phyloP scores from a whole-genome alignment of 30 jellyfish, hydroid and myxozoan genomes.

The Hydra vulgaris region DNA sequence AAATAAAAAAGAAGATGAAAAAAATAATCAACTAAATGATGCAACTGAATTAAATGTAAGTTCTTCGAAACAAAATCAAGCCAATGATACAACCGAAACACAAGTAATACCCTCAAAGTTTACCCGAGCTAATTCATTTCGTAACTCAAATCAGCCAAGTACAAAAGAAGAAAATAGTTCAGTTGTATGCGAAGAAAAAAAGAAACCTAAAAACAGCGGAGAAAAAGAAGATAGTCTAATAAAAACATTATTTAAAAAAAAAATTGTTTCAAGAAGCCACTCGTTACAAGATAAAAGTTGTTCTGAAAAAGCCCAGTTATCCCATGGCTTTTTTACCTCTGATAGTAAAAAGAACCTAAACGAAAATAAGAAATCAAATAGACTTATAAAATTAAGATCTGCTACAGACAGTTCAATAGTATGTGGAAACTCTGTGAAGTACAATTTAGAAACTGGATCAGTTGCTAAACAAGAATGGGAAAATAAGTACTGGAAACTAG shows the following conservation, averaged over 20 bases:
- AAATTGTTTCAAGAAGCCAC: constrained; percentile 14
- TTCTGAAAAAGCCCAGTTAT: neutral
- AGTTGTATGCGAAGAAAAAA: neutral
- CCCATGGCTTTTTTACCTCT: neutral
- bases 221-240: neutral
- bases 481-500: constrained; percentile 39
- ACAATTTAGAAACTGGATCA: constrained; percentile 76
- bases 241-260: neutral
- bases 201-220: neutral
- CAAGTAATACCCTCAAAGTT: constrained; percentile 4
- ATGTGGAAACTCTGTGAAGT: constrained; percentile 34
- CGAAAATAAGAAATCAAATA: neutral
- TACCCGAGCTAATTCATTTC: constrained; percentile 14
- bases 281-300: constrained; percentile 6
- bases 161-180: neutral
- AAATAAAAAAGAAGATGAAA: neutral
- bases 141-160: neutral
- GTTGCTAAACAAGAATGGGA: constrained; percentile 60
- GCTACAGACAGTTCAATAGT: constrained; percentile 61
- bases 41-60: too few relatives aligned
- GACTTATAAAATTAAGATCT: constrained; percentile 47
- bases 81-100: neutral
- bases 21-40: neutral
- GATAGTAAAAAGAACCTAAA: constrained; percentile 1
- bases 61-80: neutral